Evolutionary conservation across 2,113 vertebrate genomes (phyloP), one percentile per base, ranked within the genome.

Genomic region (Phodopus roborovskii): DNA sequence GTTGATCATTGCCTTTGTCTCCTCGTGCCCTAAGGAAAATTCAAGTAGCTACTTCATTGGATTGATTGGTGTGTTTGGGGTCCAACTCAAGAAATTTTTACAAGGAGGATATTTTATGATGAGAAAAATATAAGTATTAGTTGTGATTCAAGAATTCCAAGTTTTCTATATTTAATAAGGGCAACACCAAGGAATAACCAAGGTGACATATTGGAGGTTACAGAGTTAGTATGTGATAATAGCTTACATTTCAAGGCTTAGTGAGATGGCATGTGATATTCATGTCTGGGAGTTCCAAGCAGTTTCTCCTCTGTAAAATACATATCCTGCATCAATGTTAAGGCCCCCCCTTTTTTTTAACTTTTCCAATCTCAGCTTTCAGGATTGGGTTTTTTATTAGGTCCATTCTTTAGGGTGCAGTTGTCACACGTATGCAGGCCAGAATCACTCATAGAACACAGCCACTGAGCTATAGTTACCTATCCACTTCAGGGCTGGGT

Each of bases 21-120:
- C 97, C 66, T 94, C 36, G 71, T 42, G n/a, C 53, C 20, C 79
- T 58, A 91, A 86, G 45, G 24, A 94, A 22, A 77, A 94, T 94
- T 84, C 24, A 45, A 88, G 45, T n/a, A 81, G 33, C 4, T 88
- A 71, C 58, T 71, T 88, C 60, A 45, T 17, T 60, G 77, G 3
- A 26, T n/a, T 90, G n/a, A 30, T 48, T 95, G 87, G 39, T 73
- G 84, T 71, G 20, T 68, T 66, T 91, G 39, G 68, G 33, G 24
- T 28, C 24, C 60, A 24, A 19, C n/a, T 74, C 78, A 74, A 64
- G 26, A 53, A 42, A 30, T 83, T 91, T 92, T 78, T 77, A 83
- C 48, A 53, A 58, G 53, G 19, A 8, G n/a, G 92, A 30, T 36
- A 7, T 92, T 92, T 94, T 53, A 60, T 70, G 81, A 93, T 56